Percentiles rank a stretch among this genome's conserved stretches.
Conservation (phyloP, 2,113 vertebrate genomes). For the Corythaixoides concolor region DNA sequence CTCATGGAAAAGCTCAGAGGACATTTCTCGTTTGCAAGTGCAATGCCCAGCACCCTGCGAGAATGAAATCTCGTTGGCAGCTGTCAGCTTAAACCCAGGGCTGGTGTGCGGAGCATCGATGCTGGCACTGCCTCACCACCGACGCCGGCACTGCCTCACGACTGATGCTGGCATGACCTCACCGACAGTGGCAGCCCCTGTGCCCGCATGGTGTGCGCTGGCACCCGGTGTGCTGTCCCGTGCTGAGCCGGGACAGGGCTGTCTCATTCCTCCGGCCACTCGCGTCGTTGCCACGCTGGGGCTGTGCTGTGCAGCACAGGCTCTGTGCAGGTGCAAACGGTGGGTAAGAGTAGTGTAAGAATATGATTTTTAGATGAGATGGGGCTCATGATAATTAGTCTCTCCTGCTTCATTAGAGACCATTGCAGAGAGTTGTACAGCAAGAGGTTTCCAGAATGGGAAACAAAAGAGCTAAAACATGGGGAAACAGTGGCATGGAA, state of each 20-base stretch:
- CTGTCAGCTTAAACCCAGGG: too few species aligned
- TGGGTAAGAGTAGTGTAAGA: background rate
- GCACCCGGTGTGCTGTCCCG: too few species aligned
- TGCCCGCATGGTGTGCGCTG: accelerated
- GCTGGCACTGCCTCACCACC: too few species aligned
- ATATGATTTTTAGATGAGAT: background rate
- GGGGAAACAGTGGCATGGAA: background rate
- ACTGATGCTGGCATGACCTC: accelerated
- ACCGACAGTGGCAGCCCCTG: background rate
- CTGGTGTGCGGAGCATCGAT: too few species aligned
- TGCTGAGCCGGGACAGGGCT: background rate
- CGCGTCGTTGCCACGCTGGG: too few species aligned
- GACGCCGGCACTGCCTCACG: too few species aligned
- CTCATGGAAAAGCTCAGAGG: background rate
- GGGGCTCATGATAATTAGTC: background rate
- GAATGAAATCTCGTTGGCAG: too few species aligned
- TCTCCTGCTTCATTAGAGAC: background rate
- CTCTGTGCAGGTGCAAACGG: background rate
- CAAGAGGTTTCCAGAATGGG: background rate
- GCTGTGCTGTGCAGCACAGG: background rate
- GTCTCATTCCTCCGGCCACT: background rate
- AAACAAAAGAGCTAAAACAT: background rate
- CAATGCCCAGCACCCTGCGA: too few species aligned
- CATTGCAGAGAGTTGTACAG: background rate
- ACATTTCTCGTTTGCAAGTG: background rate